These are phyloP conservation scores for Drosophila neocordata DNA, from an alignment of 1,140 invertebrate genomes.

Conservation along the genomic window DNA sequence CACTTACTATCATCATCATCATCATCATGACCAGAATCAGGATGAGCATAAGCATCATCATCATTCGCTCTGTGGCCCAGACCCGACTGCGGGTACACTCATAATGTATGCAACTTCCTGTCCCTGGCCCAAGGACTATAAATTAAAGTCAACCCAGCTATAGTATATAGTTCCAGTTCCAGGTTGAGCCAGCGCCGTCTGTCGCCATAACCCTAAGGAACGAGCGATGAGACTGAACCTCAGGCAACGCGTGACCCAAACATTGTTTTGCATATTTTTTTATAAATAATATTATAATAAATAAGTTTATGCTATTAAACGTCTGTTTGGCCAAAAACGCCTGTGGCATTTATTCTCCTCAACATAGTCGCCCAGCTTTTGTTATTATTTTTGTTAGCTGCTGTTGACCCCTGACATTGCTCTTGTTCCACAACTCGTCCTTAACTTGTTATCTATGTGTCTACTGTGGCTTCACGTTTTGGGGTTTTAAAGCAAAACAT, in stretches of 20 bases:
- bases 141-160: constrained; percentile 52
- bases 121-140: constrained; percentile 52
- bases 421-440: constrained; percentile 8
- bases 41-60: constrained; percentile 12
- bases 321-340: constrained; percentile 40
- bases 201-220: constrained; percentile 55
- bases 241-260: constrained; percentile 20
- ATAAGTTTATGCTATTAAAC: constrained; percentile 73
- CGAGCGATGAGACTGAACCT: constrained; percentile 26
- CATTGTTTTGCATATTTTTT: constrained; percentile 59
- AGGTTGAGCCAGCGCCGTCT: constrained; percentile 34
- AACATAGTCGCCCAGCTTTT: not conserved
- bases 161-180: not conserved
- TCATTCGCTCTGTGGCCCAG: constrained; percentile 12
- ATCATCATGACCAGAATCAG: constrained; percentile 16
- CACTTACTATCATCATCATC: constrained; percentile 13
- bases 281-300: constrained; percentile 78
- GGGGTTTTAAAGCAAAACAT: constrained; percentile 41
- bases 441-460: constrained; percentile 60
- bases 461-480: constrained; percentile 39
- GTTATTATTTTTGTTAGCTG: not conserved
- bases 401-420: constrained; percentile 12
- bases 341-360: constrained; percentile 51
- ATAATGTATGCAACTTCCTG: constrained; percentile 72
- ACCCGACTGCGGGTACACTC: constrained; percentile 24